phyloP scores from a whole-genome alignment of 2,113 vertebrate genomes.

The Ammodramus savannarum region DNA sequence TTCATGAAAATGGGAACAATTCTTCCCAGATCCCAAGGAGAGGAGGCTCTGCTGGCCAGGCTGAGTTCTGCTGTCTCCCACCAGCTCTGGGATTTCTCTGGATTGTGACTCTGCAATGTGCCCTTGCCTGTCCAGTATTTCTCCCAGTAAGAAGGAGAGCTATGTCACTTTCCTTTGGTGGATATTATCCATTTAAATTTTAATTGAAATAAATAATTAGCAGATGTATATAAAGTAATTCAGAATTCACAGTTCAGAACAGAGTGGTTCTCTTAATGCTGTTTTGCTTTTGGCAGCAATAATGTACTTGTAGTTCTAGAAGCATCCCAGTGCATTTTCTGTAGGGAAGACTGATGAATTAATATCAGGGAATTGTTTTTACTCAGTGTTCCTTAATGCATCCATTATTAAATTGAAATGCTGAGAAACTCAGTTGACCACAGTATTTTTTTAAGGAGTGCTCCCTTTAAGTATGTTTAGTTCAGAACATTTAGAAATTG shows the following conservation, averaged over 20 bases:
- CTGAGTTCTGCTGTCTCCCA: background rate
- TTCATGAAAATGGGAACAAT: background rate
- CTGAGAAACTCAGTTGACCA: background rate
- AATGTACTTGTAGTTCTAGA: background rate
- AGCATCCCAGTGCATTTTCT: background rate
- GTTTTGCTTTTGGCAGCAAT: background rate
- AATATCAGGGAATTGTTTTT: background rate
- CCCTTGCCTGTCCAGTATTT: background rate
- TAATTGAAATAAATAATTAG: background rate
- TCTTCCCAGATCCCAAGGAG: fast-evolving
- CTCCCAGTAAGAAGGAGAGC: background rate
- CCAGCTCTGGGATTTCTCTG: background rate
- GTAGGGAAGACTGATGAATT: background rate
- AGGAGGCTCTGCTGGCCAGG: background rate
- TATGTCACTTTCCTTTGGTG: background rate
- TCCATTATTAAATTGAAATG: background rate
- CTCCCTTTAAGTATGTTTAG: background rate
- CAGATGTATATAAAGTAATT: background rate
- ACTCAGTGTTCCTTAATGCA: background rate
- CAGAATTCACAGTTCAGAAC: background rate
- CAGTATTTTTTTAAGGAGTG: background rate
- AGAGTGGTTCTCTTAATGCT: background rate
- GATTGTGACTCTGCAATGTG: background rate
- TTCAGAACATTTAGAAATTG: background rate
- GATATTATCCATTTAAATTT: background rate